Evolutionary conservation across 1,140 invertebrate species (phyloP).

Genomic region (Pygmarrhopalites habei): DNA sequence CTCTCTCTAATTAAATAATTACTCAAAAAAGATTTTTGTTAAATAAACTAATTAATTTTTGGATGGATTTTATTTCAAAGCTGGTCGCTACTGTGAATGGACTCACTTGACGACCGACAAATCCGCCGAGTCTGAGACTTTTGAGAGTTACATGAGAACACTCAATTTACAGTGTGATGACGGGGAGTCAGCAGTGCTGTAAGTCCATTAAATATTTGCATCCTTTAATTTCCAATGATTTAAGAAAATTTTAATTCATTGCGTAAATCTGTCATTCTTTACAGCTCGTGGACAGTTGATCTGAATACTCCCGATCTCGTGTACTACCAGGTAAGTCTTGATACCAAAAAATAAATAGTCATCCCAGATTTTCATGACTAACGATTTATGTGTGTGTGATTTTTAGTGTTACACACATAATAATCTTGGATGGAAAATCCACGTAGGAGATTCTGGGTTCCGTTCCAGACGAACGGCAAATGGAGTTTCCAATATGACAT

Average conservation of each 20-base stretch:
- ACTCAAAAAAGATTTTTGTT: not conserved
- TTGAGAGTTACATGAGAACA: constrained; percentile 67
- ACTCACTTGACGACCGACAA: constrained; percentile 62
- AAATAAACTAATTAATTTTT: too few species aligned
- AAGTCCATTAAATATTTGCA: too few species aligned
- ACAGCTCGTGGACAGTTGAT: constrained; percentile 80
- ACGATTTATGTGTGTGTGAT: constrained; percentile 9
- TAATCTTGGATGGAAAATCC: constrained; percentile 88
- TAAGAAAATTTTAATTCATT: too few species aligned
- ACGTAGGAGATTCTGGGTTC: constrained; percentile 65
- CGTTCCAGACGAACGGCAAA: constrained; percentile 19
- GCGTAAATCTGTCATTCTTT: too few species aligned
- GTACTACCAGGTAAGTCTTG: constrained; percentile 81
- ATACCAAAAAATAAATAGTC: too few species aligned
- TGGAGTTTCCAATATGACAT: not conserved
- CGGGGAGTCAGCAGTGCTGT: constrained; percentile 60
- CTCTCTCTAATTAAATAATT: not conserved
- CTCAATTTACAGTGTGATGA: constrained; percentile 64
- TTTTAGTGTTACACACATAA: constrained; percentile 83
- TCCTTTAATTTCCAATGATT: too few species aligned
- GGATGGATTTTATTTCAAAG: constrained; percentile 43
- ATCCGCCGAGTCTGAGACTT: constrained; percentile 57
- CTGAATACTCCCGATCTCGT: constrained; percentile 68
- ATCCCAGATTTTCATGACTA: too few species aligned
- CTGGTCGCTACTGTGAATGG: constrained; percentile 68